Evolutionary conservation across 2,888 invertebrate species (phyloP).

Genomic region (Troides oblongomaculatus): DNA sequence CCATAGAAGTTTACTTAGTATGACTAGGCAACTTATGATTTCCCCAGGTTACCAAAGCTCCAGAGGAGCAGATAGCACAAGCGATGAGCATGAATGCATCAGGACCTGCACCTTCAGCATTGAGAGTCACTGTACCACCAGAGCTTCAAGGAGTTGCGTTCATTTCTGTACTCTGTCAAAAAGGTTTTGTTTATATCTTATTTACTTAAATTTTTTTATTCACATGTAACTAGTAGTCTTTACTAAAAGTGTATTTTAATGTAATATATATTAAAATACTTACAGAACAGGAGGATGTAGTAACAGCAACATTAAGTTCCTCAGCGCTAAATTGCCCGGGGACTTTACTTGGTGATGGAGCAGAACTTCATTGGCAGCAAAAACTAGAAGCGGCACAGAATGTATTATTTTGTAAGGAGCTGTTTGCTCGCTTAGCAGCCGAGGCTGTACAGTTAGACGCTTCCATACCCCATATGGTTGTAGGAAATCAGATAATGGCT

Average conservation of each 20-base stretch:
- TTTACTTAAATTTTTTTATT: slow-evolving; percentile 13
- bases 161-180: slow-evolving; percentile 96
- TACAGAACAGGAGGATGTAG: slow-evolving; percentile 93
- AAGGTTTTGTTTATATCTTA: slow-evolving; percentile 72
- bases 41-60: slow-evolving; percentile 87
- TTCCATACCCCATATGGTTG: slow-evolving; percentile 97
- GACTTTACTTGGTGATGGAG: slow-evolving; percentile 75
- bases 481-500: slow-evolving; percentile 97
- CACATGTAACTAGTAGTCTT: no score
- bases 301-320: slow-evolving; percentile 89
- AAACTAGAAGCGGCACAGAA: slow-evolving; percentile 98
- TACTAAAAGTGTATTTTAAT: no score
- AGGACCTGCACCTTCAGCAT: slow-evolving; percentile 84
- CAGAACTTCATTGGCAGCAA: slow-evolving; percentile 95
- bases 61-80: slow-evolving; percentile 83
- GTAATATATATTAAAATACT: not conserved
- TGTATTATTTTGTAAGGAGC: slow-evolving; percentile 97
- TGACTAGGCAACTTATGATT: not conserved
- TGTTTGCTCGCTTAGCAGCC: slow-evolving; percentile 95
- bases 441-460: slow-evolving; percentile 97
- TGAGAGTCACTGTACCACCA: slow-evolving; percentile 95
- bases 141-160: slow-evolving; percentile 97
- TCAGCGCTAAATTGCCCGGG: slow-evolving; percentile 87
- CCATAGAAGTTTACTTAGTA: not conserved
- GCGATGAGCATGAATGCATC: slow-evolving; percentile 62